phyloP scores from a whole-genome alignment of 2,888 invertebrate species.

The Leptinotarsa rubiginosa region DNA sequence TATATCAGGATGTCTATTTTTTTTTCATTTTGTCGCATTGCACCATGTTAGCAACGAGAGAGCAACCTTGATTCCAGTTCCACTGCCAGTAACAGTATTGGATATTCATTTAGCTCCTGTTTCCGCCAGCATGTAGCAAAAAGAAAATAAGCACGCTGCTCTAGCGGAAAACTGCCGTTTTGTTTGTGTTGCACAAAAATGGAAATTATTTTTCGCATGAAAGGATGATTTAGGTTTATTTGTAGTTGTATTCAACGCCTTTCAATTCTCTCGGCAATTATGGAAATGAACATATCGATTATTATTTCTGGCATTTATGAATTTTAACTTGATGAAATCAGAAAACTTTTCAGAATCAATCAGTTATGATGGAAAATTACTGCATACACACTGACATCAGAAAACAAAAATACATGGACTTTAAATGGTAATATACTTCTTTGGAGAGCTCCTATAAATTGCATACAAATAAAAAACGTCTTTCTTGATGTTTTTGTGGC shows the following conservation, averaged over 20 bases:
- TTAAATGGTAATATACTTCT: too few relatives aligned
- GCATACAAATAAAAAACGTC: too few relatives aligned
- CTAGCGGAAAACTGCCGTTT: not conserved
- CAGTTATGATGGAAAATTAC: too few relatives aligned
- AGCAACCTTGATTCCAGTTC: constrained; percentile 29
- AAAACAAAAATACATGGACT: too few relatives aligned
- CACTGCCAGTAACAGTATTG: constrained; percentile 40
- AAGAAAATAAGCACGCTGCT: constrained; percentile 5
- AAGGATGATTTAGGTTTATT: not conserved
- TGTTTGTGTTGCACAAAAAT: not conserved
- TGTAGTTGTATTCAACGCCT: not conserved
- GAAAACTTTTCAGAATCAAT: too few relatives aligned
- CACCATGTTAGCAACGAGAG: constrained; percentile 24
- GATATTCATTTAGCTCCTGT: constrained; percentile 16
- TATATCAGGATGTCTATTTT: too few relatives aligned
- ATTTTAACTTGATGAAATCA: too few relatives aligned
- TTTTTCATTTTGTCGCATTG: too few relatives aligned
- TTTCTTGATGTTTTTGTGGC: too few relatives aligned
- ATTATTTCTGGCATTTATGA: too few relatives aligned
- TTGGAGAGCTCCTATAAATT: too few relatives aligned
- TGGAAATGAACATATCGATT: not conserved
- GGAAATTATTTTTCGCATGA: not conserved
- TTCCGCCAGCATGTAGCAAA: not conserved
- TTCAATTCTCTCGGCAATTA: not conserved
- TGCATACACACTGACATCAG: too few relatives aligned